Evolutionary conservation across 2,888 invertebrate species (phyloP), one percentile per base, ranked within the genome.

Genomic region (Drosophila putrida): DNA sequence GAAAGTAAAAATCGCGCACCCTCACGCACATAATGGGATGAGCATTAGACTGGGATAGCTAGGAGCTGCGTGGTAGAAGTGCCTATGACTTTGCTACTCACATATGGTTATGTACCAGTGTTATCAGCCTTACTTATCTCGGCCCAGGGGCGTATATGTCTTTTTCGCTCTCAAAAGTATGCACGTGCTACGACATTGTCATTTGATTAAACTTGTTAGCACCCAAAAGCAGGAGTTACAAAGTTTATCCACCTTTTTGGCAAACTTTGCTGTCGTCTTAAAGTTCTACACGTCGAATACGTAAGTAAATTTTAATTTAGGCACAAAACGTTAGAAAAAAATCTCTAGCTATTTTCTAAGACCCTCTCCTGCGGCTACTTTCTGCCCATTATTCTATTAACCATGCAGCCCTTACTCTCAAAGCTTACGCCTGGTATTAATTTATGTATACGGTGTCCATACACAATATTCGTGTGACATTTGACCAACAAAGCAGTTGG

Each of bases 141-240:
- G 51, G 75, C 71, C 64, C 27, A 13, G 41, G 39, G 47, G 33
- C 47, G 43, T 57, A 62, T 57, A 46, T 60, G 61, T 65, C 64
- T 58, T 64, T 36, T n/a, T 59, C 62, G 66, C 46, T 65, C 72
- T 76, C 44, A 68, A 75, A 79, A 77, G 81, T 73, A 75, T 83
- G 83, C 87, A 88, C 87, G 89, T 88, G 84, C 81, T 70, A 73
- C 73, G 89, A 73, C 89, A 77, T 80, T 82, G 86, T 82, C 86
- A 80, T 88, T 90, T 86, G 88, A 90, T 88, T 86, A 86, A 88
- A 86, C 87, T 89, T 86, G 86, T 87, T 90, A 83, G 75, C 76
- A 67, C 75, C 68, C 51, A 6, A 25, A 43, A 51, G 46, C 62
- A 67, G n/a, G 41, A 31, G 28, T 67, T 49, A 36, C 46, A 65